Evolutionary conservation across 2,888 invertebrate species (phyloP).

Genomic region (Lasius fuliginosus): DNA sequence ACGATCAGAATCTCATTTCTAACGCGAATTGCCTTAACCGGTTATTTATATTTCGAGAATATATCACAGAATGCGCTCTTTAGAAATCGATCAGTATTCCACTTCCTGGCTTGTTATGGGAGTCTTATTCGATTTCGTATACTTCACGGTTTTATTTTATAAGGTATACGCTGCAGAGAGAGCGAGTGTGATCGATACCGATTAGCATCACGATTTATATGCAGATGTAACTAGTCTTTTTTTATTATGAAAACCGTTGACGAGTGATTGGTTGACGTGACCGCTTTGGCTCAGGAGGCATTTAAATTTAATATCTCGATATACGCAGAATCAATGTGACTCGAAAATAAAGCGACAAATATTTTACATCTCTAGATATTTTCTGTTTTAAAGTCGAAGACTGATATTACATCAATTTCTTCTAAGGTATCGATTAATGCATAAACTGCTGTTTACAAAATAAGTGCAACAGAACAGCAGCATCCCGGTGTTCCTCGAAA

Average conservation of each 20-base stretch:
- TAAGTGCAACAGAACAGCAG: background rate
- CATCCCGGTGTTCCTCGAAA: slow-evolving; percentile 53
- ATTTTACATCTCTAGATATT: background rate
- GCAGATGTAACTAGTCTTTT: slow-evolving; percentile 35
- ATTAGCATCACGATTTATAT: slow-evolving; percentile 67
- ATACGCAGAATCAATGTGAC: background rate
- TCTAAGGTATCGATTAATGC: background rate
- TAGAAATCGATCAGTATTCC: slow-evolving; percentile 69
- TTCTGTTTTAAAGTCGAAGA: background rate
- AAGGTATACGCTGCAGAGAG: slow-evolving; percentile 42
- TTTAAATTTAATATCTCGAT: slow-evolving; percentile 8
- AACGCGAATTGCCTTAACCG: slow-evolving; percentile 47
- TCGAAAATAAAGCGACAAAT: background rate
- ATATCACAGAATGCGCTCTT: slow-evolving; percentile 59
- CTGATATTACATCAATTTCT: background rate
- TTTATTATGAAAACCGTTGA: slow-evolving; percentile 9
- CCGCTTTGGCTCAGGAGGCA: background rate
- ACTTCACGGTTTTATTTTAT: slow-evolving; percentile 61
- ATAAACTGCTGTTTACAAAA: slow-evolving; percentile 6
- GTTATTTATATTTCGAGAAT: slow-evolving; percentile 65
- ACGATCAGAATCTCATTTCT: slow-evolving; percentile 65
- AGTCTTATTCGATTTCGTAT: slow-evolving; percentile 56
- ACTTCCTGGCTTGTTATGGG: slow-evolving; percentile 56
- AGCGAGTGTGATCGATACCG: slow-evolving; percentile 66
- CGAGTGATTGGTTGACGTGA: slow-evolving; percentile 13